Evolutionary conservation across 2,888 invertebrate species (phyloP), one percentile per base, ranked within the genome.

Genomic region (Torymus texanus): DNA sequence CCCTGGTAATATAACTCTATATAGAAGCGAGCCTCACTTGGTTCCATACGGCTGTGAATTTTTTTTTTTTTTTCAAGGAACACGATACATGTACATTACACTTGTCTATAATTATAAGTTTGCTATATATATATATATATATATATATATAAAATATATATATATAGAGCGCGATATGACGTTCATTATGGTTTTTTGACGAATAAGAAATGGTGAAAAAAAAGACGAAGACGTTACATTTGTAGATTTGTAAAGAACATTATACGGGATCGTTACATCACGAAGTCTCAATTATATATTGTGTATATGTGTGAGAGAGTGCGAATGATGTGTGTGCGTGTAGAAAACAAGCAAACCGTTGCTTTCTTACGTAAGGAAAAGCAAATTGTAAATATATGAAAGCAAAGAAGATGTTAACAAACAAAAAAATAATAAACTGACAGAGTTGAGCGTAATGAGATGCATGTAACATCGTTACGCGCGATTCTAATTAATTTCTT

Each of bases 11-110:
- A 41, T 41, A 41, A 41, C 5, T 41, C 53, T 73, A 72, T 41
- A 72, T 21, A 21, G 21, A 18, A 65, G 50, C 65, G 87, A 83
- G 85, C 86, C 85, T 81, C 74, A 80, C 82, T 82, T 81, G 85
- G 87, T 87, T 87, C 88, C 86, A 87, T 87, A 88, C 87, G 89
- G 89, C 89, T 90, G 89, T 90, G 89, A 90, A 88, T 88, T 88
- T 88, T 87, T 83, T 84, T 83, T 41, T 29, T 2, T 8, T 41
- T 29, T 29, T 8, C 85, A 85, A 84, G 80, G 83, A 87, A 86
- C 41, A 41, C 84, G 80, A 83, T 85, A 86, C 82, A 41, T 88
- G 86, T 88, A 88, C 87, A 88, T 87, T 89, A 86, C 85, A 83
- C 80, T 75, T 82, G 81, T 80, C 65, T 79, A 67, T 83, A 81